phyloP scores from a whole-genome alignment of 2,113 vertebrate species.

The Mesocricetus auratus region DNA sequence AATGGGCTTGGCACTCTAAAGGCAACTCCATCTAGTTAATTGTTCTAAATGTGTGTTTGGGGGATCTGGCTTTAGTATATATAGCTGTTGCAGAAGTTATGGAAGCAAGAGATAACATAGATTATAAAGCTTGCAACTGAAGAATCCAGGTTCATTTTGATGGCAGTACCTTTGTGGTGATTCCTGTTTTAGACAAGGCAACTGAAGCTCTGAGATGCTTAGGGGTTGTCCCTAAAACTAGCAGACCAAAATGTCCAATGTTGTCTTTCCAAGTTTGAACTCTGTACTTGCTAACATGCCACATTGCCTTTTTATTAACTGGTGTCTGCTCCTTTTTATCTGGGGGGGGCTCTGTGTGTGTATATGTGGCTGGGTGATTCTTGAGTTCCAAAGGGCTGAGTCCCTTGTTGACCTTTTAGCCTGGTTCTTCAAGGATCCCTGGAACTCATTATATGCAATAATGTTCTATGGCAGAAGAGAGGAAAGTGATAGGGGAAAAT shows the following conservation, averaged over 20 bases:
- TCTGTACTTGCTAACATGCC: not conserved
- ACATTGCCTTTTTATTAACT: not conserved
- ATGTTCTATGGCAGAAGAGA: too few relatives aligned
- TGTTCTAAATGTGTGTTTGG: not conserved
- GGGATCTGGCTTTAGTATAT: not conserved
- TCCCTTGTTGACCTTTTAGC: not conserved
- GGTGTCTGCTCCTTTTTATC: too few relatives aligned
- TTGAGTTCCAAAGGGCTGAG: not conserved
- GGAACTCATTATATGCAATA: accelerated
- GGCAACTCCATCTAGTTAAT: accelerated
- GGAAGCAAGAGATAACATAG: not conserved
- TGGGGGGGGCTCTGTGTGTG: not conserved
- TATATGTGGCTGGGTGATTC: too few relatives aligned
- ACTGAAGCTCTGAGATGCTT: too few relatives aligned
- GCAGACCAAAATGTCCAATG: too few relatives aligned
- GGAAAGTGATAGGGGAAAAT: not conserved
- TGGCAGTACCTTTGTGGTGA: not conserved
- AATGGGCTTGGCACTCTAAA: accelerated
- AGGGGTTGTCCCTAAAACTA: too few relatives aligned
- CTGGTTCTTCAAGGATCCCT: not conserved
- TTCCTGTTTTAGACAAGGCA: not conserved
- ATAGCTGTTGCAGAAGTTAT: too few relatives aligned
- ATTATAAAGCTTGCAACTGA: not conserved
- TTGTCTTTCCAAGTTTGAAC: accelerated
- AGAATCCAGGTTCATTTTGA: not conserved